Evolutionary conservation across 2,888 invertebrate genomes (phyloP).

Genomic region (Ellobium chinense): DNA sequence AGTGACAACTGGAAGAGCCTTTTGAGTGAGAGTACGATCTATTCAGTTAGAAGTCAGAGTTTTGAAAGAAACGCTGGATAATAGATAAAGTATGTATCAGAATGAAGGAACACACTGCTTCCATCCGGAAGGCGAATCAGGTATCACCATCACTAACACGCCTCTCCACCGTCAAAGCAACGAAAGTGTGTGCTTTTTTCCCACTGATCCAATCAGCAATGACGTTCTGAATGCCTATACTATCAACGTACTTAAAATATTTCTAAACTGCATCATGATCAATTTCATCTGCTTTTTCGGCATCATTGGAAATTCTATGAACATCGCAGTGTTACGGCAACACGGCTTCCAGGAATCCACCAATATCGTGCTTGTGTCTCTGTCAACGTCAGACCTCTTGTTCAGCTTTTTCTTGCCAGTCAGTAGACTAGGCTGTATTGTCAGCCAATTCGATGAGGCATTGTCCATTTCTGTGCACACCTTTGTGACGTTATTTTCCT

Average conservation of each 20-base stretch:
- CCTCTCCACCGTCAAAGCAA: too few species aligned
- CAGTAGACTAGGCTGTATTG: background rate
- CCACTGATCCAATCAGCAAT: too few species aligned
- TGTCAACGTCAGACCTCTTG: background rate
- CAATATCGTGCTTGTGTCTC: background rate
- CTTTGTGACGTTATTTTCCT: background rate
- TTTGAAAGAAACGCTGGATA: too few species aligned
- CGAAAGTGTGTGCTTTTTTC: too few species aligned
- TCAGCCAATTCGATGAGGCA: background rate
- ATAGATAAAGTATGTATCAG: too few species aligned
- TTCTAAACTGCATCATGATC: slow-evolving; percentile 11
- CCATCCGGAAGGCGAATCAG: too few species aligned
- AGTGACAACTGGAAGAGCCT: too few species aligned
- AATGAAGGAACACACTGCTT: too few species aligned
- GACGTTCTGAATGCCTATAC: background rate
- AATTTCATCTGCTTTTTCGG: slow-evolving; percentile 11
- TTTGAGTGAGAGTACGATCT: too few species aligned
- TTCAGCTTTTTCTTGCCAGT: background rate
- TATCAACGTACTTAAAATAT: background rate
- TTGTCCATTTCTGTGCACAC: background rate
- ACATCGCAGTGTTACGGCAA: background rate
- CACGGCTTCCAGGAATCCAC: slow-evolving; percentile 9
- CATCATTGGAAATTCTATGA: background rate
- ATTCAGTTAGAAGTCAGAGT: too few species aligned
- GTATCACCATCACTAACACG: too few species aligned